Evolutionary conservation across 2,113 vertebrate species (phyloP).

Genomic region (Trogon surrucura): DNA sequence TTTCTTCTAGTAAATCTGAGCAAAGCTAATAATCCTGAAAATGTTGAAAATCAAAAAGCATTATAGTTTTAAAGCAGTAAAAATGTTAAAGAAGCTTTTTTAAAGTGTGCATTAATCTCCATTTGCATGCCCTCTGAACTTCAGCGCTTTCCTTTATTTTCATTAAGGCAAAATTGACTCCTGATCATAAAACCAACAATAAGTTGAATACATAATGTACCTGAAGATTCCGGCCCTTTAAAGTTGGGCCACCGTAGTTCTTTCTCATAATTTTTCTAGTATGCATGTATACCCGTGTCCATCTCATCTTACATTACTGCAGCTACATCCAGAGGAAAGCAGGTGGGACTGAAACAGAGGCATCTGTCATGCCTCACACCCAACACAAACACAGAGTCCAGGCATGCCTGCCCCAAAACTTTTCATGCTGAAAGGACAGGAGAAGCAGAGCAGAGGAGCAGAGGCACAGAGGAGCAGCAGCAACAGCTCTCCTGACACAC

Average conservation of each 20-base stretch:
- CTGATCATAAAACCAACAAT: neutral
- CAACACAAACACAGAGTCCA: neutral
- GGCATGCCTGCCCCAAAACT: neutral
- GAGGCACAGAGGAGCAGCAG: neutral
- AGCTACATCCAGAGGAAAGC: neutral
- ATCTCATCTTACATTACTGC: neutral
- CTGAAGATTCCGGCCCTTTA: neutral
- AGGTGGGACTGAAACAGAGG: neutral
- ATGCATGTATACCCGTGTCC: accelerated
- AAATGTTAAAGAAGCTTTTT: constrained; percentile 13
- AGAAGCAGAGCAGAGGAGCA: neutral
- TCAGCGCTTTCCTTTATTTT: constrained; percentile 10
- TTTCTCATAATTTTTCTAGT: neutral
- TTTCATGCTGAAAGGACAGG: neutral
- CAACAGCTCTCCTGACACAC: neutral
- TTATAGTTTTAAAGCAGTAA: constrained; percentile 13
- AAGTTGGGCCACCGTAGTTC: neutral
- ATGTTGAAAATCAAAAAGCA: constrained; percentile 34
- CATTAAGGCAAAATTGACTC: neutral
- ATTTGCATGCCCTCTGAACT: constrained; percentile 27
- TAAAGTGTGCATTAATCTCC: neutral
- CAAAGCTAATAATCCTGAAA: constrained; percentile 45
- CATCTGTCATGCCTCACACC: neutral
- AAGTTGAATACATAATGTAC: neutral
- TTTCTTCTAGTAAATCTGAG: constrained; percentile 28